Evolutionary conservation across 2,113 vertebrate species (phyloP).

Genomic region (Maccullochella peelii): DNA sequence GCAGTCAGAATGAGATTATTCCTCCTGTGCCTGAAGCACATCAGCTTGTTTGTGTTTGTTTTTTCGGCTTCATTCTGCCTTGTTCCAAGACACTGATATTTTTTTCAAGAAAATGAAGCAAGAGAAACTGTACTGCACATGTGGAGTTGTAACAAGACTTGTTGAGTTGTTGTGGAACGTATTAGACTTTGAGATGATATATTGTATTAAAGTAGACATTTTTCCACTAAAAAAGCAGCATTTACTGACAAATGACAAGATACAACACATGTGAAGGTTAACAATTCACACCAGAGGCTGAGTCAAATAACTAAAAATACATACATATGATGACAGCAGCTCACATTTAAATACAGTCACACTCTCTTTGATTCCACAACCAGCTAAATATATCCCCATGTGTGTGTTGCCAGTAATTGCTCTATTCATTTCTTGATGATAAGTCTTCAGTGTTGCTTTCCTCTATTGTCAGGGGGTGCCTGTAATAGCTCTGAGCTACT

Average conservation of each 20-base stretch:
- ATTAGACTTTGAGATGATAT: no score
- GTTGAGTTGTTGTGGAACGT: not conserved
- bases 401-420: conserved; percentile 41
- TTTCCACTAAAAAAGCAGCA: not conserved
- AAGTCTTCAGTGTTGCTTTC: conserved; percentile 20
- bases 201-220: not conserved
- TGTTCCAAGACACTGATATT: not conserved
- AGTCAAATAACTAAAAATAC: not conserved
- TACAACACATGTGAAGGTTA: not conserved
- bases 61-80: not conserved
- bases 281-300: not conserved
- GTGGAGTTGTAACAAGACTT: not conserved
- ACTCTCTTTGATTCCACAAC: not conserved
- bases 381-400: conserved; percentile 9
- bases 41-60: conserved; percentile 7
- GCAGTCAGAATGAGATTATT: not conserved
- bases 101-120: not conserved
- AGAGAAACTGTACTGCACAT: not conserved
- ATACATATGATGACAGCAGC: not conserved
- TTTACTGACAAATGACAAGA: not conserved
- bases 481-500: conserved; percentile 29
- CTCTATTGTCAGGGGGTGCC: conserved; percentile 17
- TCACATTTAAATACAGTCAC: not conserved
- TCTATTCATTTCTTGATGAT: conserved; percentile 28
- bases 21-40: not conserved